Base-by-base conservation (phyloP, 2,797 vertebrate genomes). In the Astyanax mexicanus region DNA sequence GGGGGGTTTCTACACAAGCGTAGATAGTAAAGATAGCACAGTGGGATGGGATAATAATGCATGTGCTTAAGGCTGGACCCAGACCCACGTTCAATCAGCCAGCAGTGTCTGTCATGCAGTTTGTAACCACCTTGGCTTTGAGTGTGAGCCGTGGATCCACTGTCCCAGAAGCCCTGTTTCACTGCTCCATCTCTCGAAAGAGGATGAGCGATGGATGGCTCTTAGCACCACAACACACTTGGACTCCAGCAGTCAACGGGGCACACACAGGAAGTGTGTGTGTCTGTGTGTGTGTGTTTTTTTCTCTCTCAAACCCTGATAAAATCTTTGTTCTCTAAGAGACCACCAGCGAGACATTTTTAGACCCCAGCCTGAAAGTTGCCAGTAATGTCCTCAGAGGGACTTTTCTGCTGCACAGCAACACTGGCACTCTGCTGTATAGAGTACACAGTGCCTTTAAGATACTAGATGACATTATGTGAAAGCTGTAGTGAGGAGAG, bases 21-120 rank as follows among this genome's bases (percentile, higher is more conserved):
- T 44, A 60, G 54, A 67, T 72, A 45, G 68, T 80, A 80, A 65
- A 75, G 69, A 76, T 77, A 72, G 79, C 55, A 35, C 73, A 68
- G 49, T 67, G 52, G 29, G 86, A 84, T 85, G 77, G n/a, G n/a
- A n/a, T 86, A 85, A 87, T 83, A 68, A 77, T 83, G 79, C 66
- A 45, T 77, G 80, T 9, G 51, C 62, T 44, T 13, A 44, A 78
- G 71, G 40, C 17, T 8, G 12, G 21, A 25, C 60, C n/a, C n/a
- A n/a, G n/a, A n/a, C n/a, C n/a, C n/a, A n/a, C 13, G n/a, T 10
- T 38, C 38, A 57, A 37, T 12, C 40, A 37, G 37, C 35, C 38
- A 17, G 19, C 60, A 6, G 7, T 42, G 38, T 7, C 60, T 25
- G 13, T 42, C 37, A 23, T 6, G 38, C 35, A 62, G 10, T 38